Conservation (phyloP, 2,113 vertebrate genomes). For the Tyrannus savana region DNA sequence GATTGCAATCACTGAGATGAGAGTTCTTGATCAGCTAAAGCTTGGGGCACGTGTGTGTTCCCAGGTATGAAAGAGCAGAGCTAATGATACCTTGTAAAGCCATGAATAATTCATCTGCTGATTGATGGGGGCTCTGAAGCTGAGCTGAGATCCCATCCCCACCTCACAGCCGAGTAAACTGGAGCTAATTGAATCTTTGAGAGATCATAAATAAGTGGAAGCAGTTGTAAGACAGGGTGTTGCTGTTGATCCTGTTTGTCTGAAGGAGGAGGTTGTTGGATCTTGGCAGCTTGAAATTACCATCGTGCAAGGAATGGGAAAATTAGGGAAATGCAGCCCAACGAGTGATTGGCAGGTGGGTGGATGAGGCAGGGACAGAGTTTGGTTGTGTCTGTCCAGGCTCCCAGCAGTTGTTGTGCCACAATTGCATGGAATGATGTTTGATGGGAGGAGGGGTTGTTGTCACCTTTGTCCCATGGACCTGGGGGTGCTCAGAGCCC, state of each 20-base stretch:
- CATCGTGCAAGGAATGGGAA: not conserved
- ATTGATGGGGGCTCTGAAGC: constrained; percentile 11
- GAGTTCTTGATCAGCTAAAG: not conserved
- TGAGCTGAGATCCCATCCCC: not conserved
- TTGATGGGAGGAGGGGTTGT: not conserved
- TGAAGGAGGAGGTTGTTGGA: not conserved
- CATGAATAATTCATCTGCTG: constrained; percentile 12
- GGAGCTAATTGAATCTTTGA: constrained; percentile 36
- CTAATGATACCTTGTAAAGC: constrained; percentile 22
- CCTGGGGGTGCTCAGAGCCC: not conserved
- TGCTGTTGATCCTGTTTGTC: not conserved
- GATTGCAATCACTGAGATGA: not conserved
- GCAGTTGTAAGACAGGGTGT: not conserved
- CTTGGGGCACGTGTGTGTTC: not conserved
- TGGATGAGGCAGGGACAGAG: not conserved
- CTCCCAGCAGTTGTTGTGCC: not conserved
- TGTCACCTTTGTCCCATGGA: not conserved
- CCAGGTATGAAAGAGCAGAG: constrained; percentile 6
- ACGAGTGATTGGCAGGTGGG: not conserved
- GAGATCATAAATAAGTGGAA: constrained; percentile 10
- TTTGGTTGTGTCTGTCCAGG: not conserved
- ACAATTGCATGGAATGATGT: not conserved
- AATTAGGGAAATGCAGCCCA: not conserved
- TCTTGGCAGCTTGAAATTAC: not conserved
- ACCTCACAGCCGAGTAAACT: constrained; percentile 26